Base-by-base conservation (phyloP, 2,113 vertebrate genomes). In the Gavia stellata region DNA sequence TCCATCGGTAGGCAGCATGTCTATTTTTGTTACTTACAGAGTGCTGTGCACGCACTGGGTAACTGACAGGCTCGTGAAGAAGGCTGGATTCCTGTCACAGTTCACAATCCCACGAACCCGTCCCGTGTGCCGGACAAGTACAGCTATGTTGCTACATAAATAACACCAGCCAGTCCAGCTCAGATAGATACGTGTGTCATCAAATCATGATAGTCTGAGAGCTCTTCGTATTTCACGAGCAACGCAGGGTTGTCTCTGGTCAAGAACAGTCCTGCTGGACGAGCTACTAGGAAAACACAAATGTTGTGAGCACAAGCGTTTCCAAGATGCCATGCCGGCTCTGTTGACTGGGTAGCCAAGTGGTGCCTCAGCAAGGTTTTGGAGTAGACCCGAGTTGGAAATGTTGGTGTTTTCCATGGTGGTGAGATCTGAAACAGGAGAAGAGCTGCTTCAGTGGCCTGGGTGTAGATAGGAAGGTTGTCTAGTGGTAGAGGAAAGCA, bases 21-120 rank as follows among this genome's bases (percentile, higher is more conserved):
- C 95, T 95, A 59, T 94, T 95, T 94, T 82, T 55, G 89, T 66
- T 92, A 24, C 63, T 72, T 40, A 14, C 12, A 18, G 67, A 56
- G 85, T 6, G n/a, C 62, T 4, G 36, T 23, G 74, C 40, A 3
- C 3, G 8, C 36, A 20, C 16, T 23, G 73, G 26, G 55, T 75
- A 23, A 56, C 82, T 2, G 42, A 23, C 67, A 68, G 52, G 47
- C 83, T 84, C 42, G 2, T 31, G 15, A 53, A 65, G 83, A 52
- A 59, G 45, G 77, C 66, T 28, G 50, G 50, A 42, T 77, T 91
- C 23, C 89, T 71, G 6, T 58, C 86, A 70, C 77, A 11, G 31
- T 79, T 87, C 21, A 25, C 68, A 58, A 3, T 55, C 59, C 67
- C 49, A 7, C 0, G 2, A 52, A 29, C 31, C 25, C 49, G 26